Conservation (phyloP, 2,113 vertebrate genomes). For the Notiomystis cincta region DNA sequence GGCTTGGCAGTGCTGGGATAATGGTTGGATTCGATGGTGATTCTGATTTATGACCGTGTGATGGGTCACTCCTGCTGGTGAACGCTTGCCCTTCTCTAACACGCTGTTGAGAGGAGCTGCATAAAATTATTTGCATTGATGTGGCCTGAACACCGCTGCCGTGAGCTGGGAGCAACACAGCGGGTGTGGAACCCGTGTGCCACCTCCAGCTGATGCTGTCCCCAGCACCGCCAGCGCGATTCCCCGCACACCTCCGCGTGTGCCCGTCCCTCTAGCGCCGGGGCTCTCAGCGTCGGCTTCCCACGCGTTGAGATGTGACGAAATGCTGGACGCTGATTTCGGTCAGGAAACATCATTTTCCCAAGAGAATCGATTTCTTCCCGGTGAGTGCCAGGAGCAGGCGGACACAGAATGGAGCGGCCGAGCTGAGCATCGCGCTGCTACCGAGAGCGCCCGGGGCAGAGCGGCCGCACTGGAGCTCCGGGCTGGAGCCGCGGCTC, state of each 20-base stretch:
- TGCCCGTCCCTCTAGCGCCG: not conserved
- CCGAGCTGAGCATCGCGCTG: not conserved
- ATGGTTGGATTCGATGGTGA: not conserved
- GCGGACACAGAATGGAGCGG: not conserved
- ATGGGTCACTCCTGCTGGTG: not conserved
- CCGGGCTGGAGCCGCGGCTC: not conserved
- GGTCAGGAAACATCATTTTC: not conserved
- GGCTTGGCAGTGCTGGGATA: not conserved
- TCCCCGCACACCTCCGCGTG: not conserved
- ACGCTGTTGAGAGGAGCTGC: not conserved
- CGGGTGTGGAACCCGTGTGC: not conserved
- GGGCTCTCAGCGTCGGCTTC: not conserved
- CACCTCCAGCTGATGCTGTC: not conserved
- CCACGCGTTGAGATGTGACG: fast-evolving
- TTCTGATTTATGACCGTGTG: not conserved
- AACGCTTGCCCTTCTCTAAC: not conserved
- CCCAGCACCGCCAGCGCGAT: not conserved
- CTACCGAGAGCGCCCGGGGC: not conserved
- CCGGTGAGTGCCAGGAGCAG: not conserved
- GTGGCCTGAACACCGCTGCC: fast-evolving
- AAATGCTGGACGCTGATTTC: not conserved
- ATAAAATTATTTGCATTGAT: fast-evolving
- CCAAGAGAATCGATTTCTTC: not conserved
- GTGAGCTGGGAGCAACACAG: fast-evolving
- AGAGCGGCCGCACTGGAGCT: not conserved